These are phyloP conservation scores for Centropus bengalensis DNA, from an alignment of 2,113 vertebrate genomes.

Conservation along the genomic window DNA sequence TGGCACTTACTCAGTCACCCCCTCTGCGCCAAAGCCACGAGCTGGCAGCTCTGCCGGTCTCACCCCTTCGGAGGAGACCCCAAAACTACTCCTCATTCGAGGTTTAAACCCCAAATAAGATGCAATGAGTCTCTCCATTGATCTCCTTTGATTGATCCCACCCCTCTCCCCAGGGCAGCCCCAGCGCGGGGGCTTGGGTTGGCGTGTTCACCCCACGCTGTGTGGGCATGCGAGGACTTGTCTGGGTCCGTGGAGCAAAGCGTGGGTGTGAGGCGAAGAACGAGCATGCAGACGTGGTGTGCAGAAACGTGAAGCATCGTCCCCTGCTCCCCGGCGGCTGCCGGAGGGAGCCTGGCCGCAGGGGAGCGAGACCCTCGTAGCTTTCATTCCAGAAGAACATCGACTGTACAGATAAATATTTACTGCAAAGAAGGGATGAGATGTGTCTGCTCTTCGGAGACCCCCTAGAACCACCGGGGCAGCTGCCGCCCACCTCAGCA, in stretches of 20 bases:
- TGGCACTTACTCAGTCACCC: neutral
- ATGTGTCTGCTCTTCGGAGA: constrained; percentile 70
- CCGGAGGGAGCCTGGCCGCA: neutral
- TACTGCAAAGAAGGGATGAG: constrained; percentile 66
- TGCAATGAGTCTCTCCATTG: neutral
- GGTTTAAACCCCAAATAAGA: neutral
- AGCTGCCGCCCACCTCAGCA: constrained; percentile 10
- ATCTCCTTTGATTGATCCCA: too few relatives aligned
- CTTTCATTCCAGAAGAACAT: constrained; percentile 57
- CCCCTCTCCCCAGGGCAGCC: neutral
- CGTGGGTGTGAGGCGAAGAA: constrained; percentile 42
- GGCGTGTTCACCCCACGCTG: constrained; percentile 31
- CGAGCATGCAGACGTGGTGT: constrained; percentile 60
- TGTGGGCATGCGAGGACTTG: constrained; percentile 70
- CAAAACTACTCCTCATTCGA: neutral
- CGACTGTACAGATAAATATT: constrained; percentile 76
- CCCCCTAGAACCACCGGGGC: constrained; percentile 39
- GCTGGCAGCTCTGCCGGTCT: neutral
- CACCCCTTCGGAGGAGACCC: neutral
- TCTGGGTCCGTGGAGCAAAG: constrained; percentile 48
- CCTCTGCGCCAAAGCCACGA: neutral
- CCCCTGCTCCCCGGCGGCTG: neutral
- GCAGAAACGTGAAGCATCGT: constrained; percentile 20
- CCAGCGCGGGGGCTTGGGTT: neutral
- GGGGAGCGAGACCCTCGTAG: constrained; percentile 10